Conservation (phyloP, 2,888 invertebrate species). For the Drosophila austrosaltans region DNA sequence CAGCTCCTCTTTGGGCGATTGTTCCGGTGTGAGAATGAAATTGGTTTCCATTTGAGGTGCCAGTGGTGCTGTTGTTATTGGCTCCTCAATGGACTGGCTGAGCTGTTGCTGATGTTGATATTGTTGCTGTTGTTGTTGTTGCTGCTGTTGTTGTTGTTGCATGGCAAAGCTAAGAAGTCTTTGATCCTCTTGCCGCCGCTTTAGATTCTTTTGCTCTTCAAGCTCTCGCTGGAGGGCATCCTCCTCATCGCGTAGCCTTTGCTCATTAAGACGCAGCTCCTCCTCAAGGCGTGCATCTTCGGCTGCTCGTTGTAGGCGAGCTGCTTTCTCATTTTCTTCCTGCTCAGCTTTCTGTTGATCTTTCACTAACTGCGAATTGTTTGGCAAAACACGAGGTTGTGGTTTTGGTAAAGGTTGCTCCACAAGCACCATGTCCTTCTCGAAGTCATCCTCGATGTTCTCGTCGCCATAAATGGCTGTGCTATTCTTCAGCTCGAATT, state of each 20-base stretch:
- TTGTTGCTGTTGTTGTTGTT: not conserved
- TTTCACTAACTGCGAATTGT: not conserved
- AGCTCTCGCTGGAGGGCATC: slow-evolving; percentile 64
- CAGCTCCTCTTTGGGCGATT: slow-evolving; percentile 68
- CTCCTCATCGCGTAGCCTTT: slow-evolving; percentile 70
- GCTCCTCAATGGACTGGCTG: slow-evolving; percentile 45
- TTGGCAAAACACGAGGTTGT: slow-evolving; percentile 50
- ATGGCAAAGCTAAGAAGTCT: slow-evolving; percentile 72
- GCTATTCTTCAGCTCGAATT: slow-evolving; percentile 77
- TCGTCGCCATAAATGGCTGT: slow-evolving; percentile 69
- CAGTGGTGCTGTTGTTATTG: no score
- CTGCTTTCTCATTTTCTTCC: slow-evolving; percentile 29
- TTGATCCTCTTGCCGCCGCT: slow-evolving; percentile 78
- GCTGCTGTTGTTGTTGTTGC: slow-evolving; percentile 50
- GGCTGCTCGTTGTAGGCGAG: slow-evolving; percentile 50
- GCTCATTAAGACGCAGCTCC: slow-evolving; percentile 69
- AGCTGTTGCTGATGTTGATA: slow-evolving; percentile 18
- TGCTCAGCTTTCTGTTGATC: slow-evolving; percentile 42
- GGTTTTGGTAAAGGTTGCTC: slow-evolving; percentile 41
- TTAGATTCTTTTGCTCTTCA: slow-evolving; percentile 64
- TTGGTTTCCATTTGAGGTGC: not conserved
- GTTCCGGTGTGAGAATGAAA: slow-evolving; percentile 78
- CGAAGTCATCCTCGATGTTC: slow-evolving; percentile 30
- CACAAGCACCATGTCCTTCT: slow-evolving; percentile 11
- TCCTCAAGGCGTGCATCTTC: slow-evolving; percentile 74